These are phyloP conservation scores for Epinephelus malabaricus DNA, from an alignment of 2,797 vertebrate genomes.

Conservation along the genomic window DNA sequence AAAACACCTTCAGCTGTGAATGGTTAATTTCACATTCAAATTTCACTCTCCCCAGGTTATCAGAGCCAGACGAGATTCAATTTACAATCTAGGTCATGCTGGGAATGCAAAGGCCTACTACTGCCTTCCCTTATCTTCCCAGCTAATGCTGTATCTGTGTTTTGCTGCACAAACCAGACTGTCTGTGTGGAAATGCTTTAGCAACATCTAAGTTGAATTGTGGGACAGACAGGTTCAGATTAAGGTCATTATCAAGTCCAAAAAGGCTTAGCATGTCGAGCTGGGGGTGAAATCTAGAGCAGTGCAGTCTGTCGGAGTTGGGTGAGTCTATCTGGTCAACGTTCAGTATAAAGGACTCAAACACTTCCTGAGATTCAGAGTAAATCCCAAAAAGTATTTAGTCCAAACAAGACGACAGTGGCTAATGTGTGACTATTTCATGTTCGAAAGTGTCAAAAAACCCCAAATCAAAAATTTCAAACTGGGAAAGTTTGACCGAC, in stretches of 20 bases:
- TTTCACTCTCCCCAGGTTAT: constrained; percentile 36
- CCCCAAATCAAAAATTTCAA: neutral
- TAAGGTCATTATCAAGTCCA: constrained; percentile 43
- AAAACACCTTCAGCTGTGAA: constrained; percentile 21
- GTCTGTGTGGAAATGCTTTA: constrained; percentile 35
- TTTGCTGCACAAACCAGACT: constrained; percentile 18
- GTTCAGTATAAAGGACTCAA: neutral
- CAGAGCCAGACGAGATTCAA: constrained; percentile 48
- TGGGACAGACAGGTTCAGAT: constrained; percentile 51
- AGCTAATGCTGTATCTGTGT: constrained; percentile 22
- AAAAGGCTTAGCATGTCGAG: constrained; percentile 21
- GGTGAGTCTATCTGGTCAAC: neutral
- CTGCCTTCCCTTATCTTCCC: constrained; percentile 45
- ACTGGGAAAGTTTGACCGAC: neutral
- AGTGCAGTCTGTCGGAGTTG: neutral
- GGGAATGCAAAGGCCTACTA: constrained; percentile 26
- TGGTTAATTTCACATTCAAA: constrained; percentile 40
- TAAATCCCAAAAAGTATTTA: neutral
- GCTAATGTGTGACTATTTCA: neutral
- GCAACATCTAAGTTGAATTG: constrained; percentile 29
- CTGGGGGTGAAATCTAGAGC: constrained; percentile 13
- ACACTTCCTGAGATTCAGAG: constrained; percentile 1
- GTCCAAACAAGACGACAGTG: neutral
- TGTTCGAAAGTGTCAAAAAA: neutral
- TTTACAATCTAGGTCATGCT: constrained; percentile 67